Percentiles rank a stretch among this genome's conserved stretches.
Conservation (phyloP, 2,888 invertebrate genomes). For the Hypselothyrea guttata region DNA sequence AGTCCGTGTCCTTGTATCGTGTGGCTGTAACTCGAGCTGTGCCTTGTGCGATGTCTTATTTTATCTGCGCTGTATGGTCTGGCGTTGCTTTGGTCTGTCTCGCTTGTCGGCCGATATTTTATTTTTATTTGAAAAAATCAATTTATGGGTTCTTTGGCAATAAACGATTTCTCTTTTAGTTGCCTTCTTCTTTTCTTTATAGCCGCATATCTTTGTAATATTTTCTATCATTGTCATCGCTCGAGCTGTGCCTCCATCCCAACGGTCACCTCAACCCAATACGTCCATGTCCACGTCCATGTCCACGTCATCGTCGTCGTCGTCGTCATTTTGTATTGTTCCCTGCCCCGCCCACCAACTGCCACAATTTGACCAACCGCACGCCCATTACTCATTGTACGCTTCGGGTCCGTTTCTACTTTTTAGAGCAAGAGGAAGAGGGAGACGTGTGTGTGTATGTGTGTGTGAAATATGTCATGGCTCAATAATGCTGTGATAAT, state of each 20-base stretch:
- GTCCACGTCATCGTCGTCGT: constrained; percentile 34
- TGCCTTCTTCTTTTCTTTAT: constrained; percentile 73
- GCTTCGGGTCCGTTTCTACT: constrained; percentile 25
- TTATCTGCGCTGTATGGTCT: constrained; percentile 24
- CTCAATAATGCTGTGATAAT: constrained; percentile 55
- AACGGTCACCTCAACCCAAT: too few species aligned
- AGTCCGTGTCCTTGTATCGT: background rate
- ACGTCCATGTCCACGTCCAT: constrained; percentile 5
- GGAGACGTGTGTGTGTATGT: constrained; percentile 10
- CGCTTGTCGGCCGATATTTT: constrained; percentile 64
- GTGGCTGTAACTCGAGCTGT: constrained; percentile 37
- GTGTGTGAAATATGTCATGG: constrained; percentile 41
- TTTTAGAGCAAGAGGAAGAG: background rate
- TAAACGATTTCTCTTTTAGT: constrained; percentile 80
- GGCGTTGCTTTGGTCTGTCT: constrained; percentile 11
- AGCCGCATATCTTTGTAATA: constrained; percentile 78
- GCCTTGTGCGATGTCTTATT: constrained; percentile 45
- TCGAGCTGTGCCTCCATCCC: constrained; percentile 36
- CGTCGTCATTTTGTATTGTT: constrained; percentile 32
- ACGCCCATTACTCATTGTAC: constrained; percentile 57
- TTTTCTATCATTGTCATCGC: constrained; percentile 79
- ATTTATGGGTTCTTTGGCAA: constrained; percentile 77
- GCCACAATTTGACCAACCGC: constrained; percentile 47
- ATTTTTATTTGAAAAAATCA: constrained; percentile 79
- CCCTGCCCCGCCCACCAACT: constrained; percentile 18